Conservation (phyloP, 2,113 vertebrate species). For the Asarcornis scutulata region DNA sequence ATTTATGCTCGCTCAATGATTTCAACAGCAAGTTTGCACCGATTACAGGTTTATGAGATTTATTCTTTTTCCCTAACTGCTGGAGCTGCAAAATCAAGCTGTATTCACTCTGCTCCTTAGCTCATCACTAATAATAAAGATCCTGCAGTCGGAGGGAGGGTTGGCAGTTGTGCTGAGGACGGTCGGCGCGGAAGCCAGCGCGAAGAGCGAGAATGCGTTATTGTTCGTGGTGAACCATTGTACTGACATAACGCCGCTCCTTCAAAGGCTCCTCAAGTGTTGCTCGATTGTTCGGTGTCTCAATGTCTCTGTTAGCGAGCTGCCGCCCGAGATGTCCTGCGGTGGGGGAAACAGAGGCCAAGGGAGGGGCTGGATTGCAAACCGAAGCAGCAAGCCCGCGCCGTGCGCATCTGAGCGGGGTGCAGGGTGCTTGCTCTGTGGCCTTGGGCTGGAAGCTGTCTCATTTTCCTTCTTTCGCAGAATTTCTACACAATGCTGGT, state of each 20-base stretch:
- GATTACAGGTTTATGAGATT: not conserved
- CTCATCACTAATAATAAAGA: conserved; percentile 67
- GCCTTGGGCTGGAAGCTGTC: not conserved
- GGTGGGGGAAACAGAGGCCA: not conserved
- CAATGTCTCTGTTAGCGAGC: conserved; percentile 23
- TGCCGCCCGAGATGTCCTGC: not conserved
- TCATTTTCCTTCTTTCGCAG: not conserved
- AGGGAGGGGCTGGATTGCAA: not conserved
- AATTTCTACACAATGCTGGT: not conserved
- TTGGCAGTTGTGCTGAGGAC: conserved; percentile 66
- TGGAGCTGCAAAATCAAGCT: conserved; percentile 65
- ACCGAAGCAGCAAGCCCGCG: not conserved
- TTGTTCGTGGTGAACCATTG: conserved; percentile 8
- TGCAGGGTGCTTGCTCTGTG: not conserved
- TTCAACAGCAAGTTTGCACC: not conserved
- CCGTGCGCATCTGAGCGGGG: not conserved
- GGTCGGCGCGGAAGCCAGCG: not conserved
- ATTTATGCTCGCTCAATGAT: not conserved
- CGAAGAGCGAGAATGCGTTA: not conserved
- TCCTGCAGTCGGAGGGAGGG: conserved; percentile 31
- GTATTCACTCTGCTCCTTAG: conserved; percentile 48
- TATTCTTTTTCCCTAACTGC: not conserved
- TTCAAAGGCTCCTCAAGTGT: conserved; percentile 40
- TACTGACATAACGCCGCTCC: not conserved
- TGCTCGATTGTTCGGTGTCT: conserved; percentile 46